A percentile compares a stretch with the other conserved stretches of the same genome.
Evolutionary conservation across 2,797 vertebrate genomes (phyloP).

Genomic region (Pipistrellus pipistrellus): DNA sequence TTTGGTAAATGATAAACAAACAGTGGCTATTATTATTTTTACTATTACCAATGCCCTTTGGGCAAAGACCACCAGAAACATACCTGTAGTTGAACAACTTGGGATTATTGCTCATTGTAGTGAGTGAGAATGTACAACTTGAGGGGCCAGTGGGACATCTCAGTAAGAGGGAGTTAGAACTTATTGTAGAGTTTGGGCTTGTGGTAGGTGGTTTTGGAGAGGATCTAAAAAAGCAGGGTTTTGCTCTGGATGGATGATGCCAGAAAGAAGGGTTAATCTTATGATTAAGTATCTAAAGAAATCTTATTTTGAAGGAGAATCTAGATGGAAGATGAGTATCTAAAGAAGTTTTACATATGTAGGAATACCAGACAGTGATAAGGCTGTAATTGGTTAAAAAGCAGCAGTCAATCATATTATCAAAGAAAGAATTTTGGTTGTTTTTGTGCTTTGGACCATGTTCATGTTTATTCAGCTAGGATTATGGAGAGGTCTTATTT

Average conservation of each 20-base stretch:
- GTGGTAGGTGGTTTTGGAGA: background rate
- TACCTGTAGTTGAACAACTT: background rate
- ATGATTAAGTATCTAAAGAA: background rate
- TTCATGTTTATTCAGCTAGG: background rate
- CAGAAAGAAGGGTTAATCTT: background rate
- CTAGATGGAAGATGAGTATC: background rate
- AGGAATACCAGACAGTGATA: background rate
- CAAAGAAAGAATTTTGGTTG: background rate
- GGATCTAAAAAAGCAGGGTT: background rate
- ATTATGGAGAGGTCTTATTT: background rate
- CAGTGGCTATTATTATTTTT: background rate
- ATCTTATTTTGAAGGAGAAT: background rate
- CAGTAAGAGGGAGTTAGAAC: background rate
- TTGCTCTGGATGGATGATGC: background rate
- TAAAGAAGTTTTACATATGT: background rate
- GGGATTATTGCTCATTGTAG: background rate
- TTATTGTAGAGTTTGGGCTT: background rate
- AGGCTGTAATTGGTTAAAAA: background rate
- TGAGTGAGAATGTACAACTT: background rate
- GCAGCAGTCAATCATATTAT: background rate
- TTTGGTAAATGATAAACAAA: conserved; percentile 17
- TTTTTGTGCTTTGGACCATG: background rate
- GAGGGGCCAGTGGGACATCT: background rate
- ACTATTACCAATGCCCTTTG: background rate
- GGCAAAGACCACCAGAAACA: background rate